Evolutionary conservation across 2,888 invertebrate species (phyloP).

Genomic region (Xanthia icteritia): DNA sequence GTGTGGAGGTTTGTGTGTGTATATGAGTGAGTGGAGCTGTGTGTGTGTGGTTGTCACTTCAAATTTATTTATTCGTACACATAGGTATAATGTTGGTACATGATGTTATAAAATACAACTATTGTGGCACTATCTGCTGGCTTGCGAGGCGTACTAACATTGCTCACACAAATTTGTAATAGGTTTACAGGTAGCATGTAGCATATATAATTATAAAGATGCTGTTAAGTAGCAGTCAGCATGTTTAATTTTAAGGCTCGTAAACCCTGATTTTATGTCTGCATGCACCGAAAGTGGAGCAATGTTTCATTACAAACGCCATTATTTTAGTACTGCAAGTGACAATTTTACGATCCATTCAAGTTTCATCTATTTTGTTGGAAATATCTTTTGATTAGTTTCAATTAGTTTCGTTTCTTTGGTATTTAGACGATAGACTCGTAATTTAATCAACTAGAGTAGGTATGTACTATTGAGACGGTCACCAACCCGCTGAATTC

Average conservation of each 20-base stretch:
- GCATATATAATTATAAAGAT: no score
- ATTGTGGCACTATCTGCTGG: no score
- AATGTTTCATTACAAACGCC: conserved; percentile 52
- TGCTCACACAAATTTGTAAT: no score
- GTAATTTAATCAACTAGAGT: conserved; percentile 9
- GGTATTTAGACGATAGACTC: conserved; percentile 24
- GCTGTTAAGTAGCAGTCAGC: neutral
- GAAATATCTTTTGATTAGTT: conserved; percentile 55
- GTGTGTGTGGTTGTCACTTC: no score
- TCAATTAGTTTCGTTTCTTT: conserved; percentile 52
- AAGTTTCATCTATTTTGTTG: conserved; percentile 40
- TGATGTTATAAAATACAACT: no score
- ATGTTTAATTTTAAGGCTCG: neutral
- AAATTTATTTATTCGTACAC: no score
- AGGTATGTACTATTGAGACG: neutral
- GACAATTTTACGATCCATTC: conserved; percentile 49
- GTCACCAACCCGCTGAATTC: conserved; percentile 36
- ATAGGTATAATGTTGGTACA: no score
- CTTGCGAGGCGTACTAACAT: no score
- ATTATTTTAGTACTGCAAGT: conserved; percentile 49
- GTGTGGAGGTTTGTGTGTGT: no score
- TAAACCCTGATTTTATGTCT: conserved; percentile 44
- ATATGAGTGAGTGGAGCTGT: no score
- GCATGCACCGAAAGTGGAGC: conserved; percentile 48
- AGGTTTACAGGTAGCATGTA: no score